Evolutionary conservation across 1,140 invertebrate species (phyloP).

Genomic region (Polyergus mexicanus): DNA sequence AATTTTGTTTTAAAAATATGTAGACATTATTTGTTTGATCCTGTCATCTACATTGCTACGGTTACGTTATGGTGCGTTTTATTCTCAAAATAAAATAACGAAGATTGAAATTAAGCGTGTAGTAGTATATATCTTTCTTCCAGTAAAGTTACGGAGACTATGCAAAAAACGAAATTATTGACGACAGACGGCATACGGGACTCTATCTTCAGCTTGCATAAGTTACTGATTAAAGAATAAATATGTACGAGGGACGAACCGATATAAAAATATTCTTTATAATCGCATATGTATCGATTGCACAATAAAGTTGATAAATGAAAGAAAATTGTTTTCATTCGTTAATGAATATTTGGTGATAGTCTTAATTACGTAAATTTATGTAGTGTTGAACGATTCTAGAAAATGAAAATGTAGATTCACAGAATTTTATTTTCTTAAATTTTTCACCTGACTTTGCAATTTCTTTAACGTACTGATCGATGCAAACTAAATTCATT

Average conservation of each 20-base stretch:
- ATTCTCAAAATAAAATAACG: conserved; percentile 12
- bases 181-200: neutral
- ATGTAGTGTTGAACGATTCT: neutral
- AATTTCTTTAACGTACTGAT: neutral
- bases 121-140: neutral
- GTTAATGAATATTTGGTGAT: neutral
- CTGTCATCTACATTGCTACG: neutral
- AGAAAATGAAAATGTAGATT: neutral
- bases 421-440: neutral
- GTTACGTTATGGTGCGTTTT: neutral
- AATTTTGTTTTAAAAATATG: neutral
- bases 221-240: conserved; percentile 42
- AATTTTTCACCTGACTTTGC: neutral
- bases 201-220: conserved; percentile 33
- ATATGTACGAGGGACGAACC: neutral
- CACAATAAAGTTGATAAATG: neutral
- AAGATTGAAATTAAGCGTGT: neutral
- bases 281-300: conserved; percentile 24
- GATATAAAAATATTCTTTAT: conserved; percentile 38
- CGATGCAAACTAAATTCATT: neutral
- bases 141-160: neutral
- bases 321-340: conserved; percentile 2
- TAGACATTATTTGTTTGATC: neutral
- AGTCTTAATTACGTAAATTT: neutral
- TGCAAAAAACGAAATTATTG: conserved; percentile 31